A percentile compares a stretch with the other conserved stretches of the same genome.
Evolutionary conservation across 2,888 invertebrate species (phyloP).

Genomic region (Fragum fragum): DNA sequence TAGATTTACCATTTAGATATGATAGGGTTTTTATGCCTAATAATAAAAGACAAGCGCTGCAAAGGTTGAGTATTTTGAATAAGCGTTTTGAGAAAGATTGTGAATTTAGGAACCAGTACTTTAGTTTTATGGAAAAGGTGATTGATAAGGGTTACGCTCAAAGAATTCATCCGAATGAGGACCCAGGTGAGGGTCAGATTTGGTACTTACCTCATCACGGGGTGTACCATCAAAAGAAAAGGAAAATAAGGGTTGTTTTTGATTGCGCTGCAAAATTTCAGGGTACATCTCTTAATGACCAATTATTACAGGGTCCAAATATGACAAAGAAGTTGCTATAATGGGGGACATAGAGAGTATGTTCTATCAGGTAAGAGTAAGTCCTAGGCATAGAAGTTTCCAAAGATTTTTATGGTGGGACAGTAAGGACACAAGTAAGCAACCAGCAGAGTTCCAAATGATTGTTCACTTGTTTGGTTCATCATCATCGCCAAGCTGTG

Average conservation of each 20-base stretch:
- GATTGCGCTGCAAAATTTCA: conserved; percentile 50
- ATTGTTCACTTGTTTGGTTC: conserved; percentile 16
- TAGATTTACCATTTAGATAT: too few species aligned
- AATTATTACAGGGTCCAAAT: conserved; percentile 51
- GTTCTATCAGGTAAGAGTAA: too few species aligned
- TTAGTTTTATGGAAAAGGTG: conserved; percentile 20
- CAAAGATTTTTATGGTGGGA: conserved; percentile 52
- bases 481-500: conserved; percentile 26
- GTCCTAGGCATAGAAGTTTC: too few species aligned
- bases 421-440: conserved; percentile 23
- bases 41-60: conserved; percentile 1
- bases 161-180: background rate
- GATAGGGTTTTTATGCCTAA: too few species aligned
- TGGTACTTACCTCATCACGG: conserved; percentile 40
- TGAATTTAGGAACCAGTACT: background rate
- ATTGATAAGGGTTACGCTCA: conserved; percentile 32
- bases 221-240: conserved; percentile 46
- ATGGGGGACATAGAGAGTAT: conserved; percentile 63
- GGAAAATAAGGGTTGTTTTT: conserved; percentile 46
- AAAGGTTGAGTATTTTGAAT: background rate
- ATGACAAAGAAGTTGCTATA: conserved; percentile 52
- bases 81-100: conserved; percentile 12
- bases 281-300: conserved; percentile 48
- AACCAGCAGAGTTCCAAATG: conserved; percentile 30
- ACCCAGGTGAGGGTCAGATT: conserved; percentile 4